Conservation (phyloP, 2,888 invertebrate species). For the Eupithecia pulchellata region DNA sequence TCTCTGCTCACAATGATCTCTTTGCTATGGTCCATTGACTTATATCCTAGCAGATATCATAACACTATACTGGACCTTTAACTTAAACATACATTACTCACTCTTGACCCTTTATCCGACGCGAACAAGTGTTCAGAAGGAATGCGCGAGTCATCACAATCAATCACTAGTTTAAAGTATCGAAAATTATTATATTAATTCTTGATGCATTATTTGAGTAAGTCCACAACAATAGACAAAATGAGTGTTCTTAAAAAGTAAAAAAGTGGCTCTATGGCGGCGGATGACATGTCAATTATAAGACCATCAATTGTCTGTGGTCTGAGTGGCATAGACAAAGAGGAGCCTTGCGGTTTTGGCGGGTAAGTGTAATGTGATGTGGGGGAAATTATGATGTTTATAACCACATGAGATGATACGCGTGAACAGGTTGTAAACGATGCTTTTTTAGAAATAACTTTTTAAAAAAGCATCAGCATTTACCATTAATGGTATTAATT, state of each 20-base stretch:
- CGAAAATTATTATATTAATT: slow-evolving; percentile 83
- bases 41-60: too few species aligned
- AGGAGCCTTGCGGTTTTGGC: slow-evolving; percentile 61
- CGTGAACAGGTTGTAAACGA: background rate
- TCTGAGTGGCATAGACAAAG: slow-evolving; percentile 62
- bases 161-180: slow-evolving; percentile 81
- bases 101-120: slow-evolving; percentile 3
- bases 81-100: background rate
- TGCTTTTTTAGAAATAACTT: too few species aligned
- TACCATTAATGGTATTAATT: too few species aligned
- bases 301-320: slow-evolving; percentile 71
- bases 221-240: slow-evolving; percentile 73
- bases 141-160: slow-evolving; percentile 70
- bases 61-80: background rate
- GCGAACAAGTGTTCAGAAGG: slow-evolving; percentile 35
- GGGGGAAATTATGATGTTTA: background rate
- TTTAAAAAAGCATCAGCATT: too few species aligned
- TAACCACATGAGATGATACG: background rate
- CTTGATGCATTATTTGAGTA: slow-evolving; percentile 80
- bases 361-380: slow-evolving; percentile 45
- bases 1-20: too few species aligned
- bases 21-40: too few species aligned
- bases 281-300: slow-evolving; percentile 83
- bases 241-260: slow-evolving; percentile 71
- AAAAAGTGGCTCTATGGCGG: slow-evolving; percentile 58